phyloP scores from a whole-genome alignment of 1,140 invertebrate species.

The Cydia amplana region DNA sequence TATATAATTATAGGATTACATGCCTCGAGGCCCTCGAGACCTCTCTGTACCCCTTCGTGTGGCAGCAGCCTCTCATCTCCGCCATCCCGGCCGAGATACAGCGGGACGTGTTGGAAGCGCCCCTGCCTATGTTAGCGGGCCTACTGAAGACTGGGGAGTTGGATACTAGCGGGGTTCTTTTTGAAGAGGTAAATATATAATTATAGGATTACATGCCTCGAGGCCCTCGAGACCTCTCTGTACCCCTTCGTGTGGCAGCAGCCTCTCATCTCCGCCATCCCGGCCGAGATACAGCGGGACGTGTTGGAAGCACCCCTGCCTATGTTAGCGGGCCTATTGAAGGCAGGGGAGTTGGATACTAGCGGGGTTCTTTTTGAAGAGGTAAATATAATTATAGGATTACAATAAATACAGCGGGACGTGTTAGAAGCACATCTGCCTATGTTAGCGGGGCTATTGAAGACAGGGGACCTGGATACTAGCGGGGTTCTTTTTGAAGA shows the following conservation, averaged over 20 bases:
- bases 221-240: too few species aligned
- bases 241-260: conserved; percentile 92
- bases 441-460: conserved; percentile 86
- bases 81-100: too few species aligned
- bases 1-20: conserved; percentile 80
- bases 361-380: conserved; percentile 48
- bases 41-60: too few species aligned
- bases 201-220: too few species aligned
- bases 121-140: too few species aligned
- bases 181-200: too few species aligned
- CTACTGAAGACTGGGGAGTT: too few species aligned
- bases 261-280: conserved; percentile 88
- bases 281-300: conserved; percentile 84
- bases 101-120: too few species aligned
- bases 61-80: too few species aligned
- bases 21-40: too few species aligned
- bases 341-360: conserved; percentile 36
- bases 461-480: conserved; percentile 37
- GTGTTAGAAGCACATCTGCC: conserved; percentile 88
- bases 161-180: too few species aligned
- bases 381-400: conserved; percentile 38
- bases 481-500: conserved; percentile 49
- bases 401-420: conserved; percentile 81
- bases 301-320: conserved; percentile 88
- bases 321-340: conserved; percentile 86